Percentiles rank a stretch among this genome's conserved stretches.
phyloP scores from a whole-genome alignment of 2,113 vertebrate genomes.

The Archilochus colubris region DNA sequence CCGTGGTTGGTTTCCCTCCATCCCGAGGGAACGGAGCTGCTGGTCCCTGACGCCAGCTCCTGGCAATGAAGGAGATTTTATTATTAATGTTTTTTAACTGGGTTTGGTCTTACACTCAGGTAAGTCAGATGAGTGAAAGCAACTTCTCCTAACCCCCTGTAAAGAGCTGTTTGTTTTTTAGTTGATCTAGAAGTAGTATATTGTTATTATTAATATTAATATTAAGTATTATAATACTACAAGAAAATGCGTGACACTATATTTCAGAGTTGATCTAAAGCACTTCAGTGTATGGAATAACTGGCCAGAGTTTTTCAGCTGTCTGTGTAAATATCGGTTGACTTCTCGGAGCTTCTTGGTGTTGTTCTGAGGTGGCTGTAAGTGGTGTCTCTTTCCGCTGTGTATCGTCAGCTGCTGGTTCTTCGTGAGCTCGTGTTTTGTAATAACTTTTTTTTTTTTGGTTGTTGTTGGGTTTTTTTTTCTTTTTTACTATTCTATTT shows the following conservation, averaged over 20 bases:
- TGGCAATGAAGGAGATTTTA: background rate
- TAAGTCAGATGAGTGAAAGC: constrained; percentile 38
- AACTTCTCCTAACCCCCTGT: constrained; percentile 50
- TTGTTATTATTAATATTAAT: background rate
- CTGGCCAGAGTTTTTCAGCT: background rate
- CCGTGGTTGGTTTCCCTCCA: background rate
- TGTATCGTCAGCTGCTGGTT: constrained; percentile 60
- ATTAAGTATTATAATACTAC: background rate
- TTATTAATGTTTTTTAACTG: constrained; percentile 19
- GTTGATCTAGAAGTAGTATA: constrained; percentile 29
- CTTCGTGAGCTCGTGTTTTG: constrained; percentile 53
- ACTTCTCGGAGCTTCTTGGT: constrained; percentile 19
- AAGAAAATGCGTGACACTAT: constrained; percentile 53
- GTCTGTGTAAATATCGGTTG: constrained; percentile 63
- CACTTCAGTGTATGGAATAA: constrained; percentile 11
- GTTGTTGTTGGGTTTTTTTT: background rate
- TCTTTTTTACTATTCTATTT: background rate
- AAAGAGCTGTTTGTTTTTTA: constrained; percentile 46
- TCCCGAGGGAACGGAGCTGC: background rate
- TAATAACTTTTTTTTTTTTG: background rate
- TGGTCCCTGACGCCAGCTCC: background rate
- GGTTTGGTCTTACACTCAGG: constrained; percentile 55
- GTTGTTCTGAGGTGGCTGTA: constrained; percentile 51
- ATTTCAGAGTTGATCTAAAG: constrained; percentile 39
- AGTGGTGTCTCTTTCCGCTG: constrained; percentile 49